Conservation (phyloP, 2,797 vertebrate genomes). For the Helicolenus hilgendorfi region DNA sequence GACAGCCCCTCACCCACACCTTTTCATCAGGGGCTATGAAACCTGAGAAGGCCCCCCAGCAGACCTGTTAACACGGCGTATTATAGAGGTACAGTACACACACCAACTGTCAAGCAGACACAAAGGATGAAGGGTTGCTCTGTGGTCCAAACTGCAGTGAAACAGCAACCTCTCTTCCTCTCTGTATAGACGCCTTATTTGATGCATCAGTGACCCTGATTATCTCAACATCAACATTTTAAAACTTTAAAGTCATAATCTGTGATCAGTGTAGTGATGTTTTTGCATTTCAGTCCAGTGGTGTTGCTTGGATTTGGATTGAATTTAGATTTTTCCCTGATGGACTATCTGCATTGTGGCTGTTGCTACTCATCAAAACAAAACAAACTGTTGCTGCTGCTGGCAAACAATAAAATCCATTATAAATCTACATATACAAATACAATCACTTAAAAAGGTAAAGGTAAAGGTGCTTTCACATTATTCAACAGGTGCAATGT, state of each 20-base stretch:
- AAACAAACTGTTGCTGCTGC: too few relatives aligned
- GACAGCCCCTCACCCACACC: slow-evolving; percentile 81
- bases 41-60: slow-evolving; percentile 64
- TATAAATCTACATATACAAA: too few relatives aligned
- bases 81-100: slow-evolving; percentile 1
- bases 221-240: background rate
- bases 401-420: too few relatives aligned
- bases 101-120: background rate
- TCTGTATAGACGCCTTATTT: background rate
- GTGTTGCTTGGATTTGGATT: background rate
- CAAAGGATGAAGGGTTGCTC: slow-evolving; percentile 9
- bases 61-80: slow-evolving; percentile 25
- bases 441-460: too few relatives aligned
- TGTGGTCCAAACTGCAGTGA: background rate
- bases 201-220: background rate
- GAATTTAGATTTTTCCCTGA: background rate
- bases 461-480: too few relatives aligned
- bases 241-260: background rate
- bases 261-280: background rate
- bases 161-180: background rate
- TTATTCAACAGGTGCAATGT: too few relatives aligned
- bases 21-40: slow-evolving; percentile 85
- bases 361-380: too few relatives aligned
- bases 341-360: background rate
- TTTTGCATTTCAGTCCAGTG: background rate